Base-by-base conservation (phyloP, 1,140 invertebrate genomes). In the Frieseomelitta varia region DNA sequence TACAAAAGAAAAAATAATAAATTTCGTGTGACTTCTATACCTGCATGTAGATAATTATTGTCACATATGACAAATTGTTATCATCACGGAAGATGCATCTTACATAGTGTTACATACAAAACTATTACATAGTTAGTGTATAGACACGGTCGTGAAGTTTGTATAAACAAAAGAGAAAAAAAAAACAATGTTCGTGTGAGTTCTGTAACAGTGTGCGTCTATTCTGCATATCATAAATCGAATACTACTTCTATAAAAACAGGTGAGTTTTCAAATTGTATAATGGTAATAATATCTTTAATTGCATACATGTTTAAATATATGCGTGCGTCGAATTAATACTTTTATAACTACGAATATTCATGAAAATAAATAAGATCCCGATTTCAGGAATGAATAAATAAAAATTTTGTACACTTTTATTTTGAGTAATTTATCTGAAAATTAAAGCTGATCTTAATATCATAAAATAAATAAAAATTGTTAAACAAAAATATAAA, bases 231-330 rank as follows among this genome's bases (percentile, higher is more conserved):
- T 82, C 34, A 15, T 53, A 55, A 56, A 19, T 71, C 4, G 21
- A 79, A 69, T 71, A 21, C 30, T 53, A 53, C 53, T 34, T 47
- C 51, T 56, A 47, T 30, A 34, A 79, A 47, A 69, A 58, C n/a
- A 79, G 78, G 78, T 79, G 67, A 79, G 78, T 79, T 79, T 79
- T 68, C 71, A 19, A 65, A 79, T 47, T 47, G 14, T 21, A 11
- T 30, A 30, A 15, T 21, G 1, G 39, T 47, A 10, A 39, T 39
- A 39, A 47, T 34, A 55, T 19, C 19, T 39, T 63, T 75, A 55
- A 58, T 75, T 8, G 39, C 11, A 47, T 21, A 24, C 4, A 10
- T 61, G 27, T 76, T 61, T 63, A 39, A 39, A 34, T 3, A 11
- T 68, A 68, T 30, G 30, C 30, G 65, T 34, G 65, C 30, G 65